These are phyloP conservation scores for Pangasianodon gigas DNA, from an alignment of 2,113 vertebrate species.

Conservation along the genomic window DNA sequence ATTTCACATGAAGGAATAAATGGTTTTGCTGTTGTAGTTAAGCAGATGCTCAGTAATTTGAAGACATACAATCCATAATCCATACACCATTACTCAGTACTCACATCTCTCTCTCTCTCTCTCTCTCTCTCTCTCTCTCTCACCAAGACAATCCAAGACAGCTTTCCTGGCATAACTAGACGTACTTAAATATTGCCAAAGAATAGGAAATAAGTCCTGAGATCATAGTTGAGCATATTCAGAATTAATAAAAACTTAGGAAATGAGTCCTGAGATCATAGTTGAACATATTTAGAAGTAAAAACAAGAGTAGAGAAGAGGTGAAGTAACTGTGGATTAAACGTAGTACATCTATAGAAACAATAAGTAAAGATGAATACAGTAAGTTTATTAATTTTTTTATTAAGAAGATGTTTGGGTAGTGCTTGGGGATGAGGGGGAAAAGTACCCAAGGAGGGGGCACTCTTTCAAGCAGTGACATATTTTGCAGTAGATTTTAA, in stretches of 20 bases:
- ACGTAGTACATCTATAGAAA: background rate
- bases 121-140: background rate
- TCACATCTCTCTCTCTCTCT: background rate
- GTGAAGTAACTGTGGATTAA: background rate
- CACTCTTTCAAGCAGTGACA: background rate
- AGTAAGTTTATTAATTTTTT: no score
- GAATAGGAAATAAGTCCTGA: conserved; percentile 3
- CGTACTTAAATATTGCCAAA: background rate
- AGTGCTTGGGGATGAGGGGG: background rate
- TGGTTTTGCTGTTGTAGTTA: background rate
- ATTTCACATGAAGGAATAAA: background rate
- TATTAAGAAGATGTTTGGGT: background rate
- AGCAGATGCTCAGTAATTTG: background rate
- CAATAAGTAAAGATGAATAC: background rate
- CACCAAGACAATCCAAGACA: background rate
- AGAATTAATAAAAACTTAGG: background rate
- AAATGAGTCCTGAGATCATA: conserved; percentile 1
- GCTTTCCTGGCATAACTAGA: background rate
- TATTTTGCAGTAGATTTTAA: background rate
- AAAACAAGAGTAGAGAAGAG: background rate
- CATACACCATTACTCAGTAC: no score
- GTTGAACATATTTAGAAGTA: background rate
- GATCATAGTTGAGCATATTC: background rate
- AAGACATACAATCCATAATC: no score
- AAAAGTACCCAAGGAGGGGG: background rate